Base-by-base conservation (phyloP, 1,140 invertebrate genomes). In the Parapsyche elsis region DNA sequence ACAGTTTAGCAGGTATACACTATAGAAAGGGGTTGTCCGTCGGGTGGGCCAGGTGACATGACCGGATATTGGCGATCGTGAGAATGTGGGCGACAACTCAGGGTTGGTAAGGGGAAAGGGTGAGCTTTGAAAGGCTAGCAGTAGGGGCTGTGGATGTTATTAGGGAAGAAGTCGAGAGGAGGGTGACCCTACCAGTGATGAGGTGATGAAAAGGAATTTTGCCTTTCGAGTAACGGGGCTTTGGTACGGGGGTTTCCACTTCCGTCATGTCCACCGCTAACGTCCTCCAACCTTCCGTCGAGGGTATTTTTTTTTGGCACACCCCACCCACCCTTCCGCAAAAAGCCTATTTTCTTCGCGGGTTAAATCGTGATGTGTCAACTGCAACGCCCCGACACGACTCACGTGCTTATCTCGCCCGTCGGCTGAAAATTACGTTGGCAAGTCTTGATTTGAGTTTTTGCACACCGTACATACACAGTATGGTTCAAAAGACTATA, bases 11-110 rank as follows among this genome's bases (percentile, higher is more conserved):
- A 38, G 30, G 30, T 7, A 38, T 7, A 38, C 1, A 7, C 30
- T 7, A 38, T 38, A 38, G 30, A 38, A 7, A 4, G 30, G 7
- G 30, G 30, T 38, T 38, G 30, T 38, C 30, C 49, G 49, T 16
- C 12, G 10, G 49, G 59, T 75, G 14, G 74, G 61, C 64, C 45
- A 80, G 74, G 79, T 80, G 79, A 80, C 79, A 76, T 19, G 45
- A 75, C 79, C 79, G 79, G 79, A 80, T 76, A 80, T 80, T 80
- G 79, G 79, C 67, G 79, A 75, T 80, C 79, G 76, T 75, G 76
- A 73, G 79, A 46, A 30, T 21, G 67, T 30, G 49, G 16, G 49
- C 12, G 49, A 16, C 49, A 16, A 53, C 12, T 12, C 16, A 2
- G 49, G 16, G 49, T 1, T 16, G 49, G 16, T 12, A 16, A 16